Base-by-base conservation (phyloP, 2,888 invertebrate genomes). In the Dryadula phaetusa region DNA sequence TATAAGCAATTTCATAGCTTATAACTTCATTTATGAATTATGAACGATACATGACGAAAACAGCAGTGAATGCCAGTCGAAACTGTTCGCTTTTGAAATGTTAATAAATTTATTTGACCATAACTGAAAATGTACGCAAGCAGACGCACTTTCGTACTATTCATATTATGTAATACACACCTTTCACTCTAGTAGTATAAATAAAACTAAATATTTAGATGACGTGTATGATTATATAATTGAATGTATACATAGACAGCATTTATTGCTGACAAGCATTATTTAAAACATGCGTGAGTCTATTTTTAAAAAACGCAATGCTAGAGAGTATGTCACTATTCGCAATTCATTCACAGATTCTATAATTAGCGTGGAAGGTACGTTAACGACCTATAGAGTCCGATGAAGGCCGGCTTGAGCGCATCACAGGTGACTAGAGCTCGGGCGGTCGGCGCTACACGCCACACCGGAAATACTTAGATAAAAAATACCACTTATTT, bases 361-460 rank as follows among this genome's bases (percentile, higher is more conserved):
- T 84, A 84, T 82, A 82, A 82, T 82, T 83, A 83, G 79, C 73
- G 74, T 76, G 75, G 74, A 77, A 84, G 82, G 80, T 83, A 79
- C 78, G 80, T 82, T 82, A 84, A 84, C 80, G 82, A 79, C 79
- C 79, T 78, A 73, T 75, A 71, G 69, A 66, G 69, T 68, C 77
- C 80, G 77, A 78, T 79, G 83, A 85, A 85, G 86, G 85, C 76
- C 85, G 78, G 69, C 66, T 52, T 70, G 62, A 44, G 67, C 64
- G 66, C 77, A 74, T 70, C 70, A 58, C 75, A 73, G 72, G 75
- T 78, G 79, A 77, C 77, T 75, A 78, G 67, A 71, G 66, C 54
- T 32, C 22, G 25, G 47, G n/a, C 20, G 61, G 16, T 28, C 49
- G 44, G 53, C n/a, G 22, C 16, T 58, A 25, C 54, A 34, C 20